Evolutionary conservation across 2,797 vertebrate genomes (phyloP).

Genomic region (Diplodus sargus): DNA sequence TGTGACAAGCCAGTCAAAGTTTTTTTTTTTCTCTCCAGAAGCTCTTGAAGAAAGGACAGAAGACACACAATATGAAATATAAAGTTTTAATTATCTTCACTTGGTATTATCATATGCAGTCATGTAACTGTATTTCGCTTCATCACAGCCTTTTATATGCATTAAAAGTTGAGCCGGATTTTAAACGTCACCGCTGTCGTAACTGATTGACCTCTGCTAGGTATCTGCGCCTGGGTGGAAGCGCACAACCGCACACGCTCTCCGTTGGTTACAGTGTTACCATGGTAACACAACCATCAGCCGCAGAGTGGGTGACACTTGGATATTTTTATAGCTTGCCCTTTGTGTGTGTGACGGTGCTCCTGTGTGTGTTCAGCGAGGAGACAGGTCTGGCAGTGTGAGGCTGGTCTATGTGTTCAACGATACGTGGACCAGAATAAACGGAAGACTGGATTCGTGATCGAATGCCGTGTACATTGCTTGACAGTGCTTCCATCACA

Average conservation of each 20-base stretch:
- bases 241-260: constrained; percentile 19
- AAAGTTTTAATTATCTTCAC: too few relatives aligned
- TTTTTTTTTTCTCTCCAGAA: too few relatives aligned
- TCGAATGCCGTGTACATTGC: not conserved
- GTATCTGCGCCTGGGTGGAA: constrained; percentile 49
- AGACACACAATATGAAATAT: too few relatives aligned
- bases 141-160: too few relatives aligned
- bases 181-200: constrained; percentile 30
- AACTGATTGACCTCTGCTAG: constrained; percentile 66
- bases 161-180: constrained; percentile 15
- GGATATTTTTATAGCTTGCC: constrained; percentile 75
- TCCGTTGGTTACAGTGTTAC: constrained; percentile 73
- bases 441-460: constrained; percentile 14
- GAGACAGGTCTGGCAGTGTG: constrained; percentile 43
- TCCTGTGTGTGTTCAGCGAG: constrained; percentile 32
- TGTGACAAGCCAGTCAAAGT: too few relatives aligned
- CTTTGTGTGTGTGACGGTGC: constrained; percentile 52
- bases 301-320: constrained; percentile 69
- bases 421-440: constrained; percentile 17
- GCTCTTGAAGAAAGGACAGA: too few relatives aligned
- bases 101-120: too few relatives aligned
- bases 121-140: too few relatives aligned
- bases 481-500: constrained; percentile 12
- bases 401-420: constrained; percentile 20
- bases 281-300: constrained; percentile 76